These are phyloP conservation scores for Enteromius mattozi DNA, from an alignment of 2,797 vertebrate genomes.

Conservation along the genomic window DNA sequence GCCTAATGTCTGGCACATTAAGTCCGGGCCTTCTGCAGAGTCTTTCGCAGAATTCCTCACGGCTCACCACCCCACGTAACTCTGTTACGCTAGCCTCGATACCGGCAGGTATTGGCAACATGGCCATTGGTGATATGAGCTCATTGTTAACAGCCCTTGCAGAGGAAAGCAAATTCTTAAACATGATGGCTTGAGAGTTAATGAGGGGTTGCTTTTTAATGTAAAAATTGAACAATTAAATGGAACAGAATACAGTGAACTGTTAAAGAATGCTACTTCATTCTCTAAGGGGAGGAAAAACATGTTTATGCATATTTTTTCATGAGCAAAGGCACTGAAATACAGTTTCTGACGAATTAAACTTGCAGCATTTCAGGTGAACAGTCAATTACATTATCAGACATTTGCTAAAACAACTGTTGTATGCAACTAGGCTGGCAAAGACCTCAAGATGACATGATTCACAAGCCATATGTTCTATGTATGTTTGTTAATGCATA, in stretches of 20 bases:
- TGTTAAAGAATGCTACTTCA: conserved; percentile 38
- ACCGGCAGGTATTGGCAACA: conserved; percentile 93
- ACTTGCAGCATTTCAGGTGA: conserved; percentile 54
- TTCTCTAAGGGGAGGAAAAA: conserved; percentile 38
- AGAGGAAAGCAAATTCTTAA: conserved; percentile 97
- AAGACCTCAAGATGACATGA: conserved; percentile 65
- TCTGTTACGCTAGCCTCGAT: conserved; percentile 91
- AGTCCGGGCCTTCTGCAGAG: conserved; percentile 95
- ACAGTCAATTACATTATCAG: conserved; percentile 18
- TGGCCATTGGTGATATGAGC: conserved; percentile 99
- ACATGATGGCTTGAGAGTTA: conserved; percentile 89
- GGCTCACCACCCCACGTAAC: conserved; percentile 96
- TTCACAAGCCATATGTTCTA: conserved; percentile 78
- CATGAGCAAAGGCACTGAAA: conserved; percentile 76
- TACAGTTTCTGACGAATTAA: conserved; percentile 63
- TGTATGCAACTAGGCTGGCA: conserved; percentile 66
- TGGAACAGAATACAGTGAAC: conserved; percentile 4
- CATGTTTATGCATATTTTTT: conserved; percentile 49
- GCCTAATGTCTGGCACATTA: conserved; percentile 93
- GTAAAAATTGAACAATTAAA: conserved; percentile 17
- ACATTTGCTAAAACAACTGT: conserved; percentile 53
- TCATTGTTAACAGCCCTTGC: conserved; percentile 97
- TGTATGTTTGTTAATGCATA: conserved; percentile 55
- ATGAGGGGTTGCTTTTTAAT: conserved; percentile 15
- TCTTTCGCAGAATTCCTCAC: conserved; percentile 96